These are phyloP conservation scores for Sycon ciliatum DNA, from an alignment of 37 sponge, comb jelly and placozoan genomes.

Conservation along the genomic window DNA sequence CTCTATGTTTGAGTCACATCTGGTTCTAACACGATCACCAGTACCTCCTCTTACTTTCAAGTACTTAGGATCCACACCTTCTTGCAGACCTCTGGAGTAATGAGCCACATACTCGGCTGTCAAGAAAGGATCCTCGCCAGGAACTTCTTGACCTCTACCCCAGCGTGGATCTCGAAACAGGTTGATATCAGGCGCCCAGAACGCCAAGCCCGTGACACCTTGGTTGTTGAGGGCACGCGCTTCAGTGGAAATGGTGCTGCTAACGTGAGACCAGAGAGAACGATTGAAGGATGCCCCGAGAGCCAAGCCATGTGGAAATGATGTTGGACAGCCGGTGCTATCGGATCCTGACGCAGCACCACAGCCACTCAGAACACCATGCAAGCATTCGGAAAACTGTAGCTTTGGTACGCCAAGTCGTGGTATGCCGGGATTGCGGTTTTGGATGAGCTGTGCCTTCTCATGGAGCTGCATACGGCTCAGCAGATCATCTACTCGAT, in stretches of 20 bases:
- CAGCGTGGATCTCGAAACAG: not conserved
- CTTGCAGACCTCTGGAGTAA: not conserved
- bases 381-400: not conserved
- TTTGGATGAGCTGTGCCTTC: not conserved
- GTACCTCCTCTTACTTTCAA: no score
- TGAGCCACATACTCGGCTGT: not conserved
- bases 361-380: slow-evolving; percentile 14
- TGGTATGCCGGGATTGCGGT: not conserved
- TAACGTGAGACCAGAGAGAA: not conserved
- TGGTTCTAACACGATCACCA: no score
- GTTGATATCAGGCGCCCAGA: not conserved
- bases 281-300: not conserved
- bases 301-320: not conserved
- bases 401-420: slow-evolving; percentile 1
- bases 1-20: not conserved
- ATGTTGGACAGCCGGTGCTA: slow-evolving; percentile 12
- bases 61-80: not conserved
- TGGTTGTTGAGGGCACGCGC: not conserved
- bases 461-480: not conserved
- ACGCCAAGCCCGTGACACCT: not conserved
- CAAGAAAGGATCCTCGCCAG: not conserved
- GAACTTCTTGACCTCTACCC: not conserved
- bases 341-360: not conserved
- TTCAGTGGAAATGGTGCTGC: not conserved
- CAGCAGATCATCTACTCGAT: not conserved